Conservation (phyloP, 1,140 invertebrate genomes). For the Agraylea sexmaculata region DNA sequence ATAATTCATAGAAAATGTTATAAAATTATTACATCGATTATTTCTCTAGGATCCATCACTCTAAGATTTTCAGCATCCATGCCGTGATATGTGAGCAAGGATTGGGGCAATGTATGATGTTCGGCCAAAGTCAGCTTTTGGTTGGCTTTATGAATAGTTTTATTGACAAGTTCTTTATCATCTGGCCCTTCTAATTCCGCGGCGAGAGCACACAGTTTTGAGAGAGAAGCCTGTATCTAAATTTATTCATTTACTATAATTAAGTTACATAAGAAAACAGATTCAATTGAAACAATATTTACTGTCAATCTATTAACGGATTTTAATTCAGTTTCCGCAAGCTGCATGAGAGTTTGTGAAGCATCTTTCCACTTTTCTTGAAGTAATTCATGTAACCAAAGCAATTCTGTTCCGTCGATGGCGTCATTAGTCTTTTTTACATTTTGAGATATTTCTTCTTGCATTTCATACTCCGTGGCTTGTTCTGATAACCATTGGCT, state of each 20-base stretch:
- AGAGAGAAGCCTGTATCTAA: slow-evolving; percentile 55
- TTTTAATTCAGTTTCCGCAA: slow-evolving; percentile 55
- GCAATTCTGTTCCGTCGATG: slow-evolving; percentile 13
- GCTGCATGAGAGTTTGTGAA: slow-evolving; percentile 48
- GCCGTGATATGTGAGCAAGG: slow-evolving; percentile 24
- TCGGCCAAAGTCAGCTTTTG: slow-evolving; percentile 26
- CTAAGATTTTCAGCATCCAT: slow-evolving; percentile 21
- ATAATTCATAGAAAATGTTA: neutral
- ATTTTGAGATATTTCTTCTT: too few relatives aligned
- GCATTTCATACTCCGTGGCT: too few relatives aligned
- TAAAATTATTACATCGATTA: slow-evolving; percentile 27
- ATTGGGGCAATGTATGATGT: slow-evolving; percentile 27
- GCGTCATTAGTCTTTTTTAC: neutral
- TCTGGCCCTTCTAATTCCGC: slow-evolving; percentile 21
- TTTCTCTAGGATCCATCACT: slow-evolving; percentile 26
- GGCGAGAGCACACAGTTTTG: slow-evolving; percentile 45
- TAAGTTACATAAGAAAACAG: neutral
- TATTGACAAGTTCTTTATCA: slow-evolving; percentile 5
- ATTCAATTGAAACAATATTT: slow-evolving; percentile 7
- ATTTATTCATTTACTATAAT: slow-evolving; percentile 20
- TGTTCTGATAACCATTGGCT: slow-evolving; percentile 12
- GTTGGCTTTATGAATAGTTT: slow-evolving; percentile 19
- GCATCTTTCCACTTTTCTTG: slow-evolving; percentile 30
- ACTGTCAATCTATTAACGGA: slow-evolving; percentile 62
- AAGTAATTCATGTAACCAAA: slow-evolving; percentile 20